Percentiles rank a stretch among this genome's conserved stretches.
phyloP scores from a whole-genome alignment of 2,888 invertebrate genomes.

The Eupithecia pulchellata region DNA sequence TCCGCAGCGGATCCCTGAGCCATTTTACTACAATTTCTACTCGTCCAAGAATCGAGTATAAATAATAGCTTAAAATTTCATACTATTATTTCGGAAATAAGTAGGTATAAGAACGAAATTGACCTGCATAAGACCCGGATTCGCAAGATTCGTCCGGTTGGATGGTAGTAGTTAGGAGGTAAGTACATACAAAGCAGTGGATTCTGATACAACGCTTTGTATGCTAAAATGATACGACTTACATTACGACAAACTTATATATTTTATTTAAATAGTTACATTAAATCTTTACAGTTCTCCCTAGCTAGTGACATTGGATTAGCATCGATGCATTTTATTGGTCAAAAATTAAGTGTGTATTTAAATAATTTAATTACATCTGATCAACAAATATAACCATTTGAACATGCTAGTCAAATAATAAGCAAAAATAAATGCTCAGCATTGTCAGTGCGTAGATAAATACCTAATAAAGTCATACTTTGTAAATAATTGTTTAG shows the following conservation, averaged over 20 bases:
- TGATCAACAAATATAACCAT: conserved; percentile 75
- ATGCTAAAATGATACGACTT: too few species aligned
- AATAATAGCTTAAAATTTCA: too few species aligned
- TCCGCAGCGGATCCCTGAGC: too few species aligned
- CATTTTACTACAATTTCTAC: too few species aligned
- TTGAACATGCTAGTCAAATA: conserved; percentile 64
- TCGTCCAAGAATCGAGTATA: too few species aligned
- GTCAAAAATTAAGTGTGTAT: conserved; percentile 76
- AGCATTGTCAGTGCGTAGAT: conserved; percentile 62
- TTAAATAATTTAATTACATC: conserved; percentile 82
- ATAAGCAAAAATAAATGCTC: conserved; percentile 56
- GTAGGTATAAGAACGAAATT: too few species aligned
- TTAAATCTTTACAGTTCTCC: conserved; percentile 83
- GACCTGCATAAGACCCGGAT: too few species aligned
- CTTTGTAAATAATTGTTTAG: conserved; percentile 37
- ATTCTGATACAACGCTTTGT: too few species aligned
- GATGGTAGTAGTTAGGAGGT: too few species aligned
- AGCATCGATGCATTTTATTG: conserved; percentile 82
- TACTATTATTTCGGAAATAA: too few species aligned
- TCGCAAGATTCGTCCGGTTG: too few species aligned
- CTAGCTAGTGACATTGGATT: conserved; percentile 81
- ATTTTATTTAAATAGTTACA: conserved; percentile 85
- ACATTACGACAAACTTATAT: conserved; percentile 85
- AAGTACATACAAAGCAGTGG: too few species aligned
- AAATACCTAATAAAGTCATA: conserved; percentile 29